Percentiles rank a stretch among this genome's conserved stretches.
These are phyloP conservation scores for Prosapia bicincta DNA, from an alignment of 2,888 invertebrate species.

Conservation along the genomic window DNA sequence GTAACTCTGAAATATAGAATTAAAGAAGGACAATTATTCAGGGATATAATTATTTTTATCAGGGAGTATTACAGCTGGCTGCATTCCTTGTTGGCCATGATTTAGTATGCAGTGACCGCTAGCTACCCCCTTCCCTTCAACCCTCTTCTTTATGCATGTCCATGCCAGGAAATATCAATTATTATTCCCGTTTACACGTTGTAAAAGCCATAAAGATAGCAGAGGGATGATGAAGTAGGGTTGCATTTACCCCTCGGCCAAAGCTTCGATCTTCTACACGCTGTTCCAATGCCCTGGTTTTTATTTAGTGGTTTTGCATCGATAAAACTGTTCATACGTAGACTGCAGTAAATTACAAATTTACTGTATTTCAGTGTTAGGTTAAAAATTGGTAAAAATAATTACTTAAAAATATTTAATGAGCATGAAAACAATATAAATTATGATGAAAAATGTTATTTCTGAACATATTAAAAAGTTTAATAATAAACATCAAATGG, in stretches of 20 bases:
- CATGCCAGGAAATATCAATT: constrained; percentile 15
- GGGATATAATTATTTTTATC: background rate
- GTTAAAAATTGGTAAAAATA: too few relatives aligned
- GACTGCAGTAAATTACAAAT: too few relatives aligned
- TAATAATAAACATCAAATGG: too few relatives aligned
- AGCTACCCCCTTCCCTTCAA: background rate
- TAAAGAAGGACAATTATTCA: background rate
- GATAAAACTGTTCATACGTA: too few relatives aligned
- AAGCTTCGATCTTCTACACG: background rate
- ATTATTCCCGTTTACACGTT: constrained; percentile 15
- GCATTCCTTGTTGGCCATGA: background rate
- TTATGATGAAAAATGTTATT: too few relatives aligned
- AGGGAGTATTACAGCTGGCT: background rate
- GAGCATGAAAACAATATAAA: too few relatives aligned
- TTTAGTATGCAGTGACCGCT: constrained; percentile 5
- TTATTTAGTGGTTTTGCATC: too few relatives aligned
- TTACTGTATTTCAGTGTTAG: too few relatives aligned
- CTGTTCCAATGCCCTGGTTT: constrained; percentile 11
- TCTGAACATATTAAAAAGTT: too few relatives aligned
- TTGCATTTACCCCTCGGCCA: background rate
- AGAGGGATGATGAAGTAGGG: constrained; percentile 13
- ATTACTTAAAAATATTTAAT: too few relatives aligned
- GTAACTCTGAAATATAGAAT: too few relatives aligned
- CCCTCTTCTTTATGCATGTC: constrained; percentile 9
- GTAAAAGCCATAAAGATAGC: constrained; percentile 17